A percentile compares a stretch with the other conserved stretches of the same genome.
Conservation (phyloP, 2,888 invertebrate genomes). For the Rotaria sp. region DNA sequence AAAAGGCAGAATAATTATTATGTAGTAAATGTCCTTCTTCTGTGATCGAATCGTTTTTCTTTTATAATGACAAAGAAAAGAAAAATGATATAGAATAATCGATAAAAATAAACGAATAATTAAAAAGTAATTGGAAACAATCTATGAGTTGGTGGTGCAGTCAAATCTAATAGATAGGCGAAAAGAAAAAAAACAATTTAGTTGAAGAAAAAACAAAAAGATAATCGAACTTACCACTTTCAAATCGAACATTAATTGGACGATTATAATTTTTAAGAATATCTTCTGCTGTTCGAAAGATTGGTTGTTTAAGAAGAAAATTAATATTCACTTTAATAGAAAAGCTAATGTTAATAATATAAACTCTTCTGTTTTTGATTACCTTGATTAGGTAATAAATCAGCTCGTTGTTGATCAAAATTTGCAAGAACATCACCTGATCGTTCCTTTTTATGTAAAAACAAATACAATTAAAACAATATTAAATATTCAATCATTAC, state of each 20-base stretch:
- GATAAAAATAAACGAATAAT: background rate
- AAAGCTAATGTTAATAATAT: too few species aligned
- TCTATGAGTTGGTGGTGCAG: constrained; percentile 1
- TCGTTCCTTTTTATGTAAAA: background rate
- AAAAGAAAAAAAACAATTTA: too few species aligned
- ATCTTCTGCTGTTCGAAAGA: background rate
- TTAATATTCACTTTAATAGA: background rate
- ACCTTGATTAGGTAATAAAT: constrained; percentile 31
- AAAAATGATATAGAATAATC: background rate
- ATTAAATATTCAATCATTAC: background rate
- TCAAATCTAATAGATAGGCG: background rate
- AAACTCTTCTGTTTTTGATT: background rate
- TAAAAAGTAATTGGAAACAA: background rate
- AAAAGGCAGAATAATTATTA: too few species aligned
- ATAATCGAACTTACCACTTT: background rate
- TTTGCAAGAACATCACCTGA: background rate
- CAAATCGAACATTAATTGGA: constrained; percentile 15
- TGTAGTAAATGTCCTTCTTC: background rate
- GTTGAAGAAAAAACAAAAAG: background rate
- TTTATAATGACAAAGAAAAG: background rate
- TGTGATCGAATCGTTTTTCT: background rate
- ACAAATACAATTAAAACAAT: background rate
- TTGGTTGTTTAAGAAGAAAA: constrained; percentile 23
- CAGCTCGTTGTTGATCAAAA: background rate
- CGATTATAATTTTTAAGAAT: background rate